phyloP scores from a whole-genome alignment of 92 coral and sea anemone species.

The Anthopleura xanthogrammica region DNA sequence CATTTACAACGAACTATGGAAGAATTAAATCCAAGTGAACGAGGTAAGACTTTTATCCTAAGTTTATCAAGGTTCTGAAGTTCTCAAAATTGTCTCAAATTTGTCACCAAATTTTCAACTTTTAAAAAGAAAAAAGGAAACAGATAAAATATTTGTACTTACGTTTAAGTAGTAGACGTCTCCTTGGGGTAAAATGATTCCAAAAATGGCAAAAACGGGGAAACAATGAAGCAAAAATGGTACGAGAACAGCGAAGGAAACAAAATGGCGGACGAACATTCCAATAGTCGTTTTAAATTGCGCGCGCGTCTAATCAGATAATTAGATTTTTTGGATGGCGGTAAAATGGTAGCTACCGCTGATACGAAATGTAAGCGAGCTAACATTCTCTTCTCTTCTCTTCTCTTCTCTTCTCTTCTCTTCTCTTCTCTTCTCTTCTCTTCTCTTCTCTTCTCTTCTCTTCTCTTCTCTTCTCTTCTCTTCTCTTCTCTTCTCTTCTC shows the following conservation, averaged over 20 bases:
- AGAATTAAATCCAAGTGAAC: constrained; percentile 3
- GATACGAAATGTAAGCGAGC: neutral
- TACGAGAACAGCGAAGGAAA: neutral
- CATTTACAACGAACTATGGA: constrained; percentile 16
- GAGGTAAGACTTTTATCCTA: neutral
- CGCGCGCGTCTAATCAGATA: neutral
- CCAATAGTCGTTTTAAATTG: neutral
- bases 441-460: too few species aligned
- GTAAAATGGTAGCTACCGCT: constrained; percentile 8
- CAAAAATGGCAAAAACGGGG: neutral
- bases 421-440: too few species aligned
- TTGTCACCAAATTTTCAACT: neutral
- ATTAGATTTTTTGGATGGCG: neutral
- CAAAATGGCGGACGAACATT: constrained; percentile 1
- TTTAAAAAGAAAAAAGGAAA: neutral
- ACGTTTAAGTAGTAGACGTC: neutral
- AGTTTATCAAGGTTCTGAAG: neutral
- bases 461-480: too few species aligned
- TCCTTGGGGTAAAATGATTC: neutral
- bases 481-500: too few species aligned
- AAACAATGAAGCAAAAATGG: neutral
- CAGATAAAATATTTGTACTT: neutral
- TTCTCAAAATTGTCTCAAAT: neutral
- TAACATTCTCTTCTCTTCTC: too few species aligned
- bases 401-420: neutral